Base-by-base conservation (phyloP, 1,140 invertebrate genomes). In the Drosophila tristis region DNA sequence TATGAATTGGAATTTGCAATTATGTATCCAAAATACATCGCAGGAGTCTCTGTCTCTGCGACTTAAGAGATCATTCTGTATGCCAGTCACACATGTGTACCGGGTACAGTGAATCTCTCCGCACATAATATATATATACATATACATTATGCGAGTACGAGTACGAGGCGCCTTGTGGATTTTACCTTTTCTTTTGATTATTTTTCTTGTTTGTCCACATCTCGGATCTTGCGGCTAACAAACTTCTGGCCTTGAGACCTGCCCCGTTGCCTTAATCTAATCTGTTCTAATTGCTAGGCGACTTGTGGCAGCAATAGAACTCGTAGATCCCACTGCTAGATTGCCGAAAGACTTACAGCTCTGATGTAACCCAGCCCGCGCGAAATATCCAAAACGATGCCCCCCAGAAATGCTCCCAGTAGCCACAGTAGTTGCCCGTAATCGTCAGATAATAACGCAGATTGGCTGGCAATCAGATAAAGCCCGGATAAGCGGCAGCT, bases 221-320 rank as follows among this genome's bases (percentile, higher is more conserved):
- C 7, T 8, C 9, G 31, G 4, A 63, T 60, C 63, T 80, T 78
- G 67, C 65, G 78, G 78, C 65, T 56, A 87, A 81, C 68, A 87
- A 82, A 75, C 70, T 72, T 20, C 54, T 78, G 78, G 67, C 82
- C 82, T 82, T 87, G 84, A 58, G 35, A 35, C 44, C 26, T 35
- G 48, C 62, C 53, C 44, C 50, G 50, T n/a, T 56, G 42, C 15
- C 48, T 70, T 86, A 74, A 86, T 86, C 82, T 87, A 81, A 86
- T 86, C 81, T 55, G 26, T 54, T 71, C 61, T 48, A 45, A 15
- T 45, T 16, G 50, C 25, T 26, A 29, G 7, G 20, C n/a, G 26
- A 20, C 42, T 23, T n/a, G 50, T 8, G 11, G n/a, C 29, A 6
- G 26, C 43, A 29, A 2, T 44, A 49, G 39, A 20, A 20, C 58